Conservation (phyloP, 2,113 vertebrate species). For the Psammodynastes pulverulentus region DNA sequence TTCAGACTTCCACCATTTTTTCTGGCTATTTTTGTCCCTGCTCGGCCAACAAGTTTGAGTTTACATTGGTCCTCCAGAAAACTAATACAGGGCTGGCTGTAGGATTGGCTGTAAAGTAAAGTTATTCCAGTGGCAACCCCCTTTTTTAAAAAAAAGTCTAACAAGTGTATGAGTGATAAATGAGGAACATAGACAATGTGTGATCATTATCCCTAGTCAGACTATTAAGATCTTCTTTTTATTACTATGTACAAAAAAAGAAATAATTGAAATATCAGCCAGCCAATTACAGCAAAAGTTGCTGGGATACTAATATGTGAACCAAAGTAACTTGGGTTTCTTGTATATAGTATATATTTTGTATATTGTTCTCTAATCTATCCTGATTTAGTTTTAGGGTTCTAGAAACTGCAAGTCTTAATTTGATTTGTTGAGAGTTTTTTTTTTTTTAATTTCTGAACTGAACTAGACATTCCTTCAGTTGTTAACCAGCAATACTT, state of each 20-base stretch:
- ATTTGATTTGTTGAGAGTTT: background rate
- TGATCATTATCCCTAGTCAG: background rate
- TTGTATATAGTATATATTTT: background rate
- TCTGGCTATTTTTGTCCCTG: background rate
- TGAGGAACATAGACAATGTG: background rate
- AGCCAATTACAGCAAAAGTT: background rate
- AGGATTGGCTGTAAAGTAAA: background rate
- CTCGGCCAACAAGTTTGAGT: background rate
- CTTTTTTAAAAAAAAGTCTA: background rate
- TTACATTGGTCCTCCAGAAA: background rate
- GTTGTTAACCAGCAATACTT: background rate
- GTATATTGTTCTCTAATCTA: background rate
- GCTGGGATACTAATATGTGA: background rate
- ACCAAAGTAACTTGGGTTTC: background rate
- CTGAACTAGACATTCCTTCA: background rate
- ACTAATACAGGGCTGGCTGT: background rate
- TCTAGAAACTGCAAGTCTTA: background rate
- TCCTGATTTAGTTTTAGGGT: background rate
- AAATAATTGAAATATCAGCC: background rate
- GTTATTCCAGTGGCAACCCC: background rate
- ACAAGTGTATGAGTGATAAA: background rate
- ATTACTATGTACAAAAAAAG: background rate
- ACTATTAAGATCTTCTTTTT: background rate
- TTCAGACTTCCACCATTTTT: background rate
- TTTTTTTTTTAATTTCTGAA: background rate